Evolutionary conservation across 2,113 vertebrate genomes (phyloP).

Genomic region (Periophthalmodon schlosseri): DNA sequence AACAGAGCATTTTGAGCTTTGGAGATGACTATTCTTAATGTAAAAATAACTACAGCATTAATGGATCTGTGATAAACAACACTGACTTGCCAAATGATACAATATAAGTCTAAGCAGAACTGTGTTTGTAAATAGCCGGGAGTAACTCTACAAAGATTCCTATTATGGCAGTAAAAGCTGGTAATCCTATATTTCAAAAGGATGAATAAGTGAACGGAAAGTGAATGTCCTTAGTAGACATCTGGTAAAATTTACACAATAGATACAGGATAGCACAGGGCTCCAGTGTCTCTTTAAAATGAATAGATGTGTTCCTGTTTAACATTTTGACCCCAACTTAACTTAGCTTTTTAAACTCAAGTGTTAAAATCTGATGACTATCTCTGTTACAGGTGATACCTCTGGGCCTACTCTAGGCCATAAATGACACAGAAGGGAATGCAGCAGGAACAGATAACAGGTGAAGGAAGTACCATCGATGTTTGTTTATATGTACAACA

Average conservation of each 20-base stretch:
- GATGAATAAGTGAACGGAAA: background rate
- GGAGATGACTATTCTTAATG: too few species aligned
- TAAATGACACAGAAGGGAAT: background rate
- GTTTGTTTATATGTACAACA: background rate
- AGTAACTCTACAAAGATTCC: background rate
- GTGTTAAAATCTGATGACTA: background rate
- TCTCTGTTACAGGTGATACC: background rate
- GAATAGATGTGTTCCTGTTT: background rate
- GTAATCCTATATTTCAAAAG: conserved; percentile 3
- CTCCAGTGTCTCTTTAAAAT: background rate
- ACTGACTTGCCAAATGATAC: background rate
- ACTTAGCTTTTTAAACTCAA: background rate
- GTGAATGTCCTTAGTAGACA: background rate
- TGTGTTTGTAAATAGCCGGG: background rate
- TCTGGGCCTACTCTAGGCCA: background rate
- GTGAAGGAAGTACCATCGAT: background rate
- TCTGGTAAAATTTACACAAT: background rate
- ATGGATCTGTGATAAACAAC: background rate
- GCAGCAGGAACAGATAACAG: background rate
- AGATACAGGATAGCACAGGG: background rate
- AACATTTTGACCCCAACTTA: background rate
- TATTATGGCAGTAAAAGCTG: background rate
- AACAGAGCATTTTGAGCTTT: too few species aligned
- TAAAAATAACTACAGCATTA: background rate
- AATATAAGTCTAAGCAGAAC: background rate